These are phyloP conservation scores for Hemicordylus capensis DNA, from an alignment of 2,113 vertebrate species.

Conservation along the genomic window DNA sequence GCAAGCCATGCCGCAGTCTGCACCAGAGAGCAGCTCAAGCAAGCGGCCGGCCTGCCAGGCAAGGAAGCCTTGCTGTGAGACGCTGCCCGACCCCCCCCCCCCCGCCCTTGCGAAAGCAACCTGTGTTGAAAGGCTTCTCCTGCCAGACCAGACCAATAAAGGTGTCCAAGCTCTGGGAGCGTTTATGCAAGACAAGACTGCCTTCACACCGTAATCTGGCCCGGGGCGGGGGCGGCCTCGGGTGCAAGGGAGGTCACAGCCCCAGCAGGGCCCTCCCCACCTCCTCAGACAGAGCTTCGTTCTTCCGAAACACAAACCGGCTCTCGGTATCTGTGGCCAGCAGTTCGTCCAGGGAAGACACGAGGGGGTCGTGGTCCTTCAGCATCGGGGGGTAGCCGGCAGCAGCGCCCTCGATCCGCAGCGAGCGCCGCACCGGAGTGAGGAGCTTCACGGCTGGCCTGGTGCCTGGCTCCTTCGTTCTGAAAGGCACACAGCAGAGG, in stretches of 20 bases:
- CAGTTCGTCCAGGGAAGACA: slow-evolving; percentile 73
- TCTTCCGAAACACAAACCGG: slow-evolving; percentile 69
- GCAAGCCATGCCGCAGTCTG: too few relatives aligned
- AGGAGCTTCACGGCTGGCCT: slow-evolving; percentile 62
- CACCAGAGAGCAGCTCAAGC: too few relatives aligned
- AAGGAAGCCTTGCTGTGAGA: too few relatives aligned
- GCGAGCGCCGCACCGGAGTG: slow-evolving; percentile 73
- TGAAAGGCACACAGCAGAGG: slow-evolving; percentile 23
- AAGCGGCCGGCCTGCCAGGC: too few relatives aligned
- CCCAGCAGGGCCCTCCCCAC: slow-evolving; percentile 43
- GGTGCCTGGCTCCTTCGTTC: slow-evolving; percentile 14
- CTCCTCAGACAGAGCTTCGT: slow-evolving; percentile 70
- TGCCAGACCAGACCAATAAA: neutral
- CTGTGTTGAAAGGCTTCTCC: too few relatives aligned
- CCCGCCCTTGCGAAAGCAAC: neutral
- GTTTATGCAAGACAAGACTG: neutral
- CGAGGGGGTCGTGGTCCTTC: slow-evolving; percentile 71
- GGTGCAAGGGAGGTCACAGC: neutral
- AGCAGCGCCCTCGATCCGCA: slow-evolving; percentile 46
- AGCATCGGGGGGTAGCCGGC: slow-evolving; percentile 66
- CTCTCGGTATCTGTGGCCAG: slow-evolving; percentile 56
- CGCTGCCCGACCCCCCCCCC: too few relatives aligned
- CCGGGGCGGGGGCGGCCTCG: neutral
- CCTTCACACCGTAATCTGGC: neutral
- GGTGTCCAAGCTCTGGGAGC: neutral